Conservation (phyloP, 2,797 vertebrate species). For the Semaprochilodus insignis region DNA sequence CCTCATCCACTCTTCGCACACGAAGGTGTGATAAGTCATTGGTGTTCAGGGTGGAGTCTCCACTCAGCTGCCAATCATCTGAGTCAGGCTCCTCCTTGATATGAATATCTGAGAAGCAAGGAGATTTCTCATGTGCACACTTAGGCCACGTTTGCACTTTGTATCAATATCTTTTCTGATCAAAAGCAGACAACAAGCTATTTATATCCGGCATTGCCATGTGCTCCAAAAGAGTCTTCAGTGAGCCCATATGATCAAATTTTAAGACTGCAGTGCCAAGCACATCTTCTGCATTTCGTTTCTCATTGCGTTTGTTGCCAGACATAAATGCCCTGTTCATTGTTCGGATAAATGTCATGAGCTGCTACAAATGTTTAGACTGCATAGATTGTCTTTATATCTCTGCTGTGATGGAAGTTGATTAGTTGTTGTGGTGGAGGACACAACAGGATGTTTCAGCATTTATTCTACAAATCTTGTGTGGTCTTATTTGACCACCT, state of each 20-base stretch:
- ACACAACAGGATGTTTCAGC: no score
- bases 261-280: no score
- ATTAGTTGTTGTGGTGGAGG: no score
- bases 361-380: neutral
- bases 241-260: no score
- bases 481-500: no score
- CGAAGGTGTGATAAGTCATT: conserved; percentile 95
- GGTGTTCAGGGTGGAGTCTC: conserved; percentile 95
- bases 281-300: no score
- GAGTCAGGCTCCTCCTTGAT: conserved; percentile 99
- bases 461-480: no score
- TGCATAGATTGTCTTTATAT: no score
- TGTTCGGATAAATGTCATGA: neutral
- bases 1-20: conserved; percentile 93
- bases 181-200: no score
- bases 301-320: neutral
- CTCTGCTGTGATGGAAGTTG: no score
- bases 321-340: neutral
- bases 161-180: neutral
- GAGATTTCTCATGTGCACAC: neutral
- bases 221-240: no score
- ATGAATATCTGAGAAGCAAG: conserved; percentile 85
- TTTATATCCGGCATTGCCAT: no score
- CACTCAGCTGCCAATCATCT: conserved; percentile 94
- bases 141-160: neutral